Base-by-base conservation (phyloP, 2,113 vertebrate genomes). In the Accipiter virgatus region DNA sequence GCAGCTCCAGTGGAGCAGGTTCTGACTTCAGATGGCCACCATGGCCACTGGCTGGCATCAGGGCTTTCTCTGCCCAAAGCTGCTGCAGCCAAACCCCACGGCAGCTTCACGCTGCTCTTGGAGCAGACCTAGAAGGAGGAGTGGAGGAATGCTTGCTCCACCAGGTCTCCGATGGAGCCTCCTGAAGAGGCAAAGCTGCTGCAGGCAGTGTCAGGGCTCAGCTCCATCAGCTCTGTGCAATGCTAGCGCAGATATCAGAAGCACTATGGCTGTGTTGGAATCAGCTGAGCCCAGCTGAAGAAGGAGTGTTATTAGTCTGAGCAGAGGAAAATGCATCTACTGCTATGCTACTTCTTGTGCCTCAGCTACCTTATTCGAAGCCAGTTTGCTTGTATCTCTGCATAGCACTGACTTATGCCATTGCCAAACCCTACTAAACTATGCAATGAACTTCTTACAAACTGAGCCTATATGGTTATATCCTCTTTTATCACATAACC, bases 391-490 rank as follows among this genome's bases (percentile, higher is more conserved):
- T 75, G 8, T 29, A 23, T 36, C 72, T 81, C 70, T 42, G 59
- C 23, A 32, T 3, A 40, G 48, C 72, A 81, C 8, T 32, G 56
- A 81, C 50, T n/a, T 6, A 10, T 0, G 4, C 15, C 65, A 26
- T 9, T 1, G 5, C n/a, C 43, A 88, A 87, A 50, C 48, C 25
- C 65, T 25, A n/a, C 43, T 12, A 5, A 77, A 48, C 36, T 17
- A 27, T 5, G 31, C 56, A 75, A 20, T 5, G 21, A 77, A 34
- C n/a, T 45, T 63, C 68, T 62, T 42, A 34, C 50, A 63, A 62
- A 67, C 14, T 4, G 12, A 88, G 42, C 29, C 55, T 7, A 0
- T 23, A 73, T 8, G 0, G 0, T 56, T 65, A 62, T 0, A 70
- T 15, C 18, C 16, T 86, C 61, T 62, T 78, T 47, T 38, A 78